Percentiles rank a stretch among this genome's conserved stretches.
Conservation (phyloP, 2,113 vertebrate genomes). For the Archilochus colubris region DNA sequence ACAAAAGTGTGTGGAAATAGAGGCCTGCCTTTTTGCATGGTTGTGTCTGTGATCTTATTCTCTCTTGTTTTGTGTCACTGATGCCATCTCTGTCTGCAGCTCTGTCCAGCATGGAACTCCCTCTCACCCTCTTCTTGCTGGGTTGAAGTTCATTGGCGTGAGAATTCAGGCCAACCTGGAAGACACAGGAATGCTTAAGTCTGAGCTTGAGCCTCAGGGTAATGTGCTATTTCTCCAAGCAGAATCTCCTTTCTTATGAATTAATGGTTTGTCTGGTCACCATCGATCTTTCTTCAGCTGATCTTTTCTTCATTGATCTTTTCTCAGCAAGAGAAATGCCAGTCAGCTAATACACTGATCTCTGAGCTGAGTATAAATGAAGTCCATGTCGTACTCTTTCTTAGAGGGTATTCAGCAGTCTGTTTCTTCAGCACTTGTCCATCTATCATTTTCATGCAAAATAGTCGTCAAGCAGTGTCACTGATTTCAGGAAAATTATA, state of each 20-base stretch:
- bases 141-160: neutral
- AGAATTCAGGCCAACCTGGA: neutral
- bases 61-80: neutral
- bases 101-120: neutral
- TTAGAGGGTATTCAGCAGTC: neutral
- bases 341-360: constrained; percentile 37
- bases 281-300: constrained; percentile 52
- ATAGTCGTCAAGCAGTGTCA: neutral
- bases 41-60: neutral
- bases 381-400: neutral
- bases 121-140: neutral
- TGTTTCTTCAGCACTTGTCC: neutral
- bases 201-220: constrained; percentile 7
- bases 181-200: neutral
- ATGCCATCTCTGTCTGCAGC: neutral
- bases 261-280: constrained; percentile 58
- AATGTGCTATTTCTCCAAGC: constrained; percentile 48
- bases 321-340: constrained; percentile 43
- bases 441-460: neutral
- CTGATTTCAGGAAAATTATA: neutral
- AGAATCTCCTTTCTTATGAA: constrained; percentile 50
- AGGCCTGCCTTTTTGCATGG: neutral
- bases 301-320: constrained; percentile 62
- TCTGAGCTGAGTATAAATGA: neutral
- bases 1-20: neutral